Evolutionary conservation across 2,797 vertebrate species (phyloP).

Genomic region (Eutrigla gurnardus): DNA sequence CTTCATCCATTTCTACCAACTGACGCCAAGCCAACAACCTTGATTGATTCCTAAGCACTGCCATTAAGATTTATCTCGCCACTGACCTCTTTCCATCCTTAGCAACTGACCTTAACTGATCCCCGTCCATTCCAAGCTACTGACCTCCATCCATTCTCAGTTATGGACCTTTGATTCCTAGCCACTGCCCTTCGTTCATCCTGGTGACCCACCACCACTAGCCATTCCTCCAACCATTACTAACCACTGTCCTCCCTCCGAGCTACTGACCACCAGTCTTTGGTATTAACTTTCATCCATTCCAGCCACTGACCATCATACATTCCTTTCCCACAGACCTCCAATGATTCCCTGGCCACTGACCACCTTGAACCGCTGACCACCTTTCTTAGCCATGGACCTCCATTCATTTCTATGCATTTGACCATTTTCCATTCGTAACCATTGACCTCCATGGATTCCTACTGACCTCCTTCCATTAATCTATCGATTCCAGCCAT

Average conservation of each 20-base stretch:
- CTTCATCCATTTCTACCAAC: neutral
- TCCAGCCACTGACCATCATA: neutral
- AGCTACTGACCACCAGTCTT: neutral
- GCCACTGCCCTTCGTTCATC: neutral
- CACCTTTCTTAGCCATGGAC: neutral
- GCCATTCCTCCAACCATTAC: neutral
- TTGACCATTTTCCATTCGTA: too few species aligned
- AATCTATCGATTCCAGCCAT: neutral
- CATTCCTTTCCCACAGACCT: neutral
- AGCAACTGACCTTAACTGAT: neutral
- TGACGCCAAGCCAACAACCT: constrained; percentile 1
- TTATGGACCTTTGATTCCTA: neutral
- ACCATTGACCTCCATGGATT: neutral
- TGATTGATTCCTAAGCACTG: neutral
- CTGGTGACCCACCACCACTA: neutral
- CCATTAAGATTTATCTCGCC: neutral
- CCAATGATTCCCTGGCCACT: neutral
- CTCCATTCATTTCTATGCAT: neutral
- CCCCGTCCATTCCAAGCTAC: neutral
- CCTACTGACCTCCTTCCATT: neutral
- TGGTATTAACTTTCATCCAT: neutral
- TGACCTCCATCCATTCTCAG: neutral
- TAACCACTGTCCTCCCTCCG: neutral
- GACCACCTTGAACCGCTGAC: neutral
- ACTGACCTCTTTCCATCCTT: neutral